These are phyloP conservation scores for Bombyx mori DNA, from an alignment of 1,140 invertebrate genomes.

Conservation along the genomic window ASM3026992v2 NC_085111.1:13399501-13400000, in stretches of 20 bases:
- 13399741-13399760: neutral
- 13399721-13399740: too few species aligned
- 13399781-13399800: constrained; percentile 19
- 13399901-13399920: constrained; percentile 59
- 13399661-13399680: too few species aligned
- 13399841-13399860: constrained; percentile 41
- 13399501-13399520: constrained; percentile 7
- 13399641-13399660: too few species aligned
- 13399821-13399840: constrained; percentile 28
- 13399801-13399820: constrained; percentile 23
- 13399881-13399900: constrained; percentile 54
- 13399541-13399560: too few species aligned
- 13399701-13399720: neutral
- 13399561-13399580: too few species aligned
- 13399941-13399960: constrained; percentile 63
- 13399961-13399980: constrained; percentile 51
- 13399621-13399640: too few species aligned
- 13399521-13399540: too few species aligned
- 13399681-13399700: neutral
- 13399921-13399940: constrained; percentile 56
- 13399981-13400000: constrained; percentile 46
- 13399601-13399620: too few species aligned
- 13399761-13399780: constrained; percentile 3
- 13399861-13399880: constrained; percentile 32
- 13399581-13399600: too few species aligned